A percentile compares a stretch with the other conserved stretches of the same genome.
phyloP scores from a whole-genome alignment of 2,888 invertebrate genomes.

The Amphipoea lucens region DNA sequence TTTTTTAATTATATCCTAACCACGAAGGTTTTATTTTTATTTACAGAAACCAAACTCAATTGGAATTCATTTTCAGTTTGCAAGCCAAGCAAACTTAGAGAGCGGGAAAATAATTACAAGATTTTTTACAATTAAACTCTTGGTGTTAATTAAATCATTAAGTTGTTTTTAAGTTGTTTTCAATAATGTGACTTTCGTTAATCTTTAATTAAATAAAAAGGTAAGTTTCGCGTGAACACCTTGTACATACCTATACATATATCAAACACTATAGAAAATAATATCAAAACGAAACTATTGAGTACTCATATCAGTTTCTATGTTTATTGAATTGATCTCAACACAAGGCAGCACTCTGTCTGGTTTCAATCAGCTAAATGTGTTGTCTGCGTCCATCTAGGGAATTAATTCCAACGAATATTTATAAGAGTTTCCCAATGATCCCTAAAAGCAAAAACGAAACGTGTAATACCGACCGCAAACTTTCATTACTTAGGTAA shows the following conservation, averaged over 20 bases:
- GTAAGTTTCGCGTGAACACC: neutral
- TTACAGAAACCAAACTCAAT: neutral
- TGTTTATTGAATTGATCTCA: constrained; percentile 24
- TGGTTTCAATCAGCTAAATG: constrained; percentile 48
- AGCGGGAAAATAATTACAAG: neutral
- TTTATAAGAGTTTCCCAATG: constrained; percentile 3
- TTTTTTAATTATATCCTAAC: neutral
- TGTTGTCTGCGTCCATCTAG: constrained; percentile 30
- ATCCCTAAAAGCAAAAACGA: constrained; percentile 13
- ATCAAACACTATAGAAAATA: neutral
- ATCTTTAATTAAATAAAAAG: neutral
- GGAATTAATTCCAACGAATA: constrained; percentile 30
- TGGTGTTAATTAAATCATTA: neutral
- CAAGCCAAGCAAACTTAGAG: neutral
- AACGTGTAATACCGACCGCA: constrained; percentile 4
- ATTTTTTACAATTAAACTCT: neutral
- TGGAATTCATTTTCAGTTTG: neutral
- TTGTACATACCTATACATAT: too few relatives aligned
- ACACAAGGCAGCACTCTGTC: constrained; percentile 22
- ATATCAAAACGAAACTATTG: constrained; percentile 7
- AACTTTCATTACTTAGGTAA: constrained; percentile 24
- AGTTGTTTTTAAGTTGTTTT: neutral
- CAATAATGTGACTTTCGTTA: neutral
- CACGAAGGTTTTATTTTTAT: constrained; percentile 4
- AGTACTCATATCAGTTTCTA: constrained; percentile 19